A percentile compares a stretch with the other conserved stretches of the same genome.
Conservation (phyloP, 2,113 vertebrate species). For the Gobius niger region DNA sequence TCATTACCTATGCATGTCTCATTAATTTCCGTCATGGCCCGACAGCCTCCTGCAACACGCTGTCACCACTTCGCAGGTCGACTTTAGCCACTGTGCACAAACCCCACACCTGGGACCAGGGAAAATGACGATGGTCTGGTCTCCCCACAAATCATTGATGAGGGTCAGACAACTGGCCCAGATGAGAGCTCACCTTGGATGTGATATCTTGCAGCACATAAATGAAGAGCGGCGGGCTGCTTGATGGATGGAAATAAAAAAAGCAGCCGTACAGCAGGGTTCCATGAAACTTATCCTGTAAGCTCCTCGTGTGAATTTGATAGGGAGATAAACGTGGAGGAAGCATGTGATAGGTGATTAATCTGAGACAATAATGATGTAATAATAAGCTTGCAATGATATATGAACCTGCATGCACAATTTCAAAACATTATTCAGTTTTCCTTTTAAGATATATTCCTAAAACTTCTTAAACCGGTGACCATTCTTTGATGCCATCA, state of each 20-base stretch:
- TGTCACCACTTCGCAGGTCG: slow-evolving; percentile 36
- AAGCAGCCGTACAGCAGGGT: slow-evolving; percentile 1
- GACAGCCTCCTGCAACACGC: slow-evolving; percentile 40
- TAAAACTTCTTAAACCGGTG: too few relatives aligned
- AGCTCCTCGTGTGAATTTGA: slow-evolving; percentile 4
- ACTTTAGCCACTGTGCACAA: slow-evolving; percentile 20
- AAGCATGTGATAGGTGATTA: background rate
- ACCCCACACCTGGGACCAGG: slow-evolving; percentile 32
- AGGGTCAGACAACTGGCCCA: slow-evolving; percentile 38
- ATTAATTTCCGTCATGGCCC: slow-evolving; percentile 70
- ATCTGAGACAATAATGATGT: slow-evolving; percentile 8
- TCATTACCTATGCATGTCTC: slow-evolving; percentile 66
- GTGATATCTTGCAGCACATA: slow-evolving; percentile 32
- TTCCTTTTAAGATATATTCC: too few relatives aligned
- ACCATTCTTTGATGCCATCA: too few relatives aligned
- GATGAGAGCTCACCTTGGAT: slow-evolving; percentile 51
- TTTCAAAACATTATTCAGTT: too few relatives aligned
- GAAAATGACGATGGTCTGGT: slow-evolving; percentile 22
- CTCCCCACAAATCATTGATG: slow-evolving; percentile 59
- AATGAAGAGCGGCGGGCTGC: slow-evolving; percentile 33
- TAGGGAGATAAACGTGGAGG: slow-evolving; percentile 1
- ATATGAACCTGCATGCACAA: too few relatives aligned
- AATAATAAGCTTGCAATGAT: background rate
- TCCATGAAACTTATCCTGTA: slow-evolving; percentile 13
- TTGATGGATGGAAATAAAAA: slow-evolving; percentile 43